Percentiles rank a stretch among this genome's conserved stretches.
Conservation (phyloP, 2,797 vertebrate species). For the Fistularia commersonii region DNA sequence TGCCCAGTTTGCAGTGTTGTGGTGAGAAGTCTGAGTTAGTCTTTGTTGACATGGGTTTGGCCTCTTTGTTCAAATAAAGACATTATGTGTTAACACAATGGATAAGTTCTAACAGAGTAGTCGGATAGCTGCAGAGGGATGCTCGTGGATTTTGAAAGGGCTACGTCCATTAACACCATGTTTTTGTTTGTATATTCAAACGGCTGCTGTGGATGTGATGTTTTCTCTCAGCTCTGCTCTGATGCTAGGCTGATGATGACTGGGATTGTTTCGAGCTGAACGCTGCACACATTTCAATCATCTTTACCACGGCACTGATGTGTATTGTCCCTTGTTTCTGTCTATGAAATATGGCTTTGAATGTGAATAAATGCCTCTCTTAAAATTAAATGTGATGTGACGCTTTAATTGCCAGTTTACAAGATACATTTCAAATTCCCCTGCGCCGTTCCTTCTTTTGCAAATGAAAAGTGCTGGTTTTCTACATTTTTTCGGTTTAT, state of each 20-base stretch:
- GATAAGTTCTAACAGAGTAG: not conserved
- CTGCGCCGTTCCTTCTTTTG: not conserved
- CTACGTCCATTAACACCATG: too few species aligned
- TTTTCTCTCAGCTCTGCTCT: conserved; percentile 22
- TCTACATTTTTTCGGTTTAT: too few species aligned
- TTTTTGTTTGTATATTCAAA: not conserved
- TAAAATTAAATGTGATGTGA: conserved; percentile 36
- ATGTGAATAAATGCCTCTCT: conserved; percentile 38
- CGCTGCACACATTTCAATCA: conserved; percentile 24
- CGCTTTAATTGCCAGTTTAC: conserved; percentile 24
- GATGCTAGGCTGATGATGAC: conserved; percentile 20
- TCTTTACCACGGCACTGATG: conserved; percentile 14
- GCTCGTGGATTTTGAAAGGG: too few species aligned
- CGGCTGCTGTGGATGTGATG: not conserved
- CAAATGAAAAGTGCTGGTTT: too few species aligned
- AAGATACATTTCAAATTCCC: not conserved
- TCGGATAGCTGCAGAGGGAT: not conserved
- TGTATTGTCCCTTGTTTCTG: conserved; percentile 32
- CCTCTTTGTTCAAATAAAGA: too few species aligned
- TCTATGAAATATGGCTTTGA: conserved; percentile 43
- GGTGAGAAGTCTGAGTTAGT: too few species aligned
- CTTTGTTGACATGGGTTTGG: too few species aligned
- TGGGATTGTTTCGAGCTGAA: conserved; percentile 24
- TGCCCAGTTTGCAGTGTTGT: too few species aligned
- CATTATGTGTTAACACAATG: too few species aligned